A percentile compares a stretch with the other conserved stretches of the same genome.
Conservation (phyloP, 2,888 invertebrate genomes). For the Malthinus seriepunctatus region DNA sequence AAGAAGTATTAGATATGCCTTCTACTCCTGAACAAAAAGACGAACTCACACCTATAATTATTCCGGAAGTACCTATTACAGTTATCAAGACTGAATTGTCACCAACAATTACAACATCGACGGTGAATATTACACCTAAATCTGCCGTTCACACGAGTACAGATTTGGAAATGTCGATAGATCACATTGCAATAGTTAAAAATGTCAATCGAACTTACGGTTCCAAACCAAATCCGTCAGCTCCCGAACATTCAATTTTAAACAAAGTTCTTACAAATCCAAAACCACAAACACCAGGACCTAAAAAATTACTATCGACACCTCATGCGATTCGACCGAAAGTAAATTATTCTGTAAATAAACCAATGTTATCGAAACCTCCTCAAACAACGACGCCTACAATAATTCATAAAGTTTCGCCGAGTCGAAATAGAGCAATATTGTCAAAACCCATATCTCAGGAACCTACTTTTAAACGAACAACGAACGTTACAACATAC, state of each 20-base stretch:
- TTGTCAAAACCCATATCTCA: slow-evolving; percentile 16
- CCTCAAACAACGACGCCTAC: slow-evolving; percentile 12
- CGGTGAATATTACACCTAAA: neutral
- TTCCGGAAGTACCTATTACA: slow-evolving; percentile 1
- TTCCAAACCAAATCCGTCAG: neutral
- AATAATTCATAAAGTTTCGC: slow-evolving; percentile 22
- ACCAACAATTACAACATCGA: neutral
- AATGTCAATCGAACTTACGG: neutral
- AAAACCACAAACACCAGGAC: slow-evolving; percentile 32
- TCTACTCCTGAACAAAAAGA: slow-evolving; percentile 38
- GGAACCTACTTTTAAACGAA: slow-evolving; percentile 18
- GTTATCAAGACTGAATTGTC: neutral
- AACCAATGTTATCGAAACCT: slow-evolving; percentile 21
- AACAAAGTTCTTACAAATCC: slow-evolving; percentile 48
- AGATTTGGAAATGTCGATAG: slow-evolving; percentile 13
- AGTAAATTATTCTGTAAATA: slow-evolving; percentile 32
- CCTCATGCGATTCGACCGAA: slow-evolving; percentile 46
- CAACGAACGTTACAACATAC: slow-evolving; percentile 18
- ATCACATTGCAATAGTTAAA: slow-evolving; percentile 9
- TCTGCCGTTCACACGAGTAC: slow-evolving; percentile 2
- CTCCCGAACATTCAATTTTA: slow-evolving; percentile 41
- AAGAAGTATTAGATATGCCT: slow-evolving; percentile 43
- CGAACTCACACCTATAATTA: neutral
- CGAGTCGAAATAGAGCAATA: slow-evolving; percentile 3
- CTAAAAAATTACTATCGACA: slow-evolving; percentile 24